phyloP scores from a whole-genome alignment of 2,888 invertebrate species.

The Lymantria monacha region DNA sequence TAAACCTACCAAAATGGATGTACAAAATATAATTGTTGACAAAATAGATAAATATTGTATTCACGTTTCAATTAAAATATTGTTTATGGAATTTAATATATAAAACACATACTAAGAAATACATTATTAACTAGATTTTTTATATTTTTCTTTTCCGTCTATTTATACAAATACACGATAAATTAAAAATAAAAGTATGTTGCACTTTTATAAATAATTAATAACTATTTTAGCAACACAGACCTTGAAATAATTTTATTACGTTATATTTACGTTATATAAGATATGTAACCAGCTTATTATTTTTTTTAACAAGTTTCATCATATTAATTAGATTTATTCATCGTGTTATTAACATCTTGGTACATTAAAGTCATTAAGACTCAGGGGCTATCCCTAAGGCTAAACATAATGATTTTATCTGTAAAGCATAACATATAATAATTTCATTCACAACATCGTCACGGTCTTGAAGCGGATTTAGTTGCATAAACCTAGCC shows the following conservation, averaged over 20 bases:
- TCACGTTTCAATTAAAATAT: no score
- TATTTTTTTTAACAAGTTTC: neutral
- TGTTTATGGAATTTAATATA: no score
- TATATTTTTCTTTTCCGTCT: no score
- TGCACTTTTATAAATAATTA: neutral
- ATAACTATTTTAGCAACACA: slow-evolving; percentile 9
- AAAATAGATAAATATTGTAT: no score
- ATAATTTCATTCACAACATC: neutral
- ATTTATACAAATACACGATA: no score
- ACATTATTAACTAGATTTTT: no score
- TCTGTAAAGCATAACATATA: neutral
- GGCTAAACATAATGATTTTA: neutral
- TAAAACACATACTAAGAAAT: no score
- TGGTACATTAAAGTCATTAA: neutral
- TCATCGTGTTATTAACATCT: neutral
- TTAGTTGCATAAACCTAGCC: no score
- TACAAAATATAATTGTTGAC: no score
- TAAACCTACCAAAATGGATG: no score
- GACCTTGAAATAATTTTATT: neutral
- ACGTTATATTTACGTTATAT: neutral
- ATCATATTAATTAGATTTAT: neutral
- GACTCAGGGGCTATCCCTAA: neutral
- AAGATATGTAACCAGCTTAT: neutral
- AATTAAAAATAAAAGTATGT: no score
- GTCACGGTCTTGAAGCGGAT: no score